phyloP scores from a whole-genome alignment of 2,113 vertebrate species.

The Antigone vipio region DNA sequence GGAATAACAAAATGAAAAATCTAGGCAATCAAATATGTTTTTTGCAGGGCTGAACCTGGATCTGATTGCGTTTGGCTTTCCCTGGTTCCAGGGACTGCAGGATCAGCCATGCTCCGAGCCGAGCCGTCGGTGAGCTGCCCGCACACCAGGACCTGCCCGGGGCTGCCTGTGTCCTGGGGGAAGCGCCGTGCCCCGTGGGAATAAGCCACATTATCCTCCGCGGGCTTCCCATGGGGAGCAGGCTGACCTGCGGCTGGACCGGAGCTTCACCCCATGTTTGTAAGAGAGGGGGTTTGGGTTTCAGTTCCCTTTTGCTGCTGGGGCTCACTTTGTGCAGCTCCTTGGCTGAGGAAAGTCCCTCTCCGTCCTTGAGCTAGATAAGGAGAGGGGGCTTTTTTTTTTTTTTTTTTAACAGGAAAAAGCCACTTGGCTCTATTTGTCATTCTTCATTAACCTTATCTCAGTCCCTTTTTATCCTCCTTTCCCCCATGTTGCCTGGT shows the following conservation, averaged over 20 bases:
- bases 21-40: neutral
- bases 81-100: neutral
- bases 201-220: rapidly evolving
- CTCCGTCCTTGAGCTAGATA: neutral
- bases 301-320: neutral
- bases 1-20: neutral
- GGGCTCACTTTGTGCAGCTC: neutral
- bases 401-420: slow-evolving; percentile 40
- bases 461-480: slow-evolving; percentile 18
- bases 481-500: slow-evolving; percentile 2
- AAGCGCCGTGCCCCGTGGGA: neutral
- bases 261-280: neutral
- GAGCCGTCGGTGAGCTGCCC: neutral
- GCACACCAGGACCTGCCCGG: neutral
- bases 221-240: neutral
- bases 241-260: neutral
- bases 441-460: slow-evolving; percentile 63
- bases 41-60: neutral
- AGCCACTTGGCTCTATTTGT: slow-evolving; percentile 49
- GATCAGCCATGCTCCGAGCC: rapidly evolving
- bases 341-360: neutral
- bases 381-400: neutral
- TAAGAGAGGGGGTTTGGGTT: neutral
- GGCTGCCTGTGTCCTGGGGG: neutral
- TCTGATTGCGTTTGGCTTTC: neutral